Base-by-base conservation (phyloP, 2,797 vertebrate genomes). In the Okamejei kenojei region DNA sequence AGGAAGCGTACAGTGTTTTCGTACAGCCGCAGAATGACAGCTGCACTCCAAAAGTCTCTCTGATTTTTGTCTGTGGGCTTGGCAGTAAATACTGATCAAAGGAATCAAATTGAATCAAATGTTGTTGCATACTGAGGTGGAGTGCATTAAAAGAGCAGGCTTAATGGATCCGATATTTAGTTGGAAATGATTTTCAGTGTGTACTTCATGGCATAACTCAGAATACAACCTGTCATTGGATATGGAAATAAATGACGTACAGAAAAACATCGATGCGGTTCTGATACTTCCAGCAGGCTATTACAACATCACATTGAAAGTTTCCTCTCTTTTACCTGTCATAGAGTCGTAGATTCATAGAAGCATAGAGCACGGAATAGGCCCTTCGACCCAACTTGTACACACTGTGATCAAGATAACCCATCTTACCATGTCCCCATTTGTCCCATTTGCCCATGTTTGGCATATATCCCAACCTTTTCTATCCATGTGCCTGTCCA, bases 71-170 rank as follows among this genome's bases (percentile, higher is more conserved):
- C n/a, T 68, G 84, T 68, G n/a, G 84, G 35, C 1, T 88, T 21
- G 19, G n/a, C n/a, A 68, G n/a, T 68, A 35, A 88, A 68, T 19
- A 68, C 7, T 88, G n/a, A 68, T 88, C 84, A 88, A 86, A 86
- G 58, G 29, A 86, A 58, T 32, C 82, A 63, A 19, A 68, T 63
- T 8, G 63, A 23, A 88, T 88, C 84, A 35, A 88, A 88, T 32
- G n/a, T 32, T 88, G 84, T 35, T 68, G 65, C n/a, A 4, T 6
- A 88, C 32, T 68, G n/a, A 88, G n/a, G 63, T 68, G n/a, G 63
- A 88, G 17, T 35, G 63, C n/a, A 35, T 68, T 21, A 68, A 88
- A 68, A 23, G 84, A n/a, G n/a, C 63, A 88, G 17, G 19, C 84
- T 88, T 65, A 19, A 68, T 88, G n/a, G 63, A 68, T 68, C n/a